Conservation (phyloP, 2,113 vertebrate genomes). For the Osmerus mordax region DNA sequence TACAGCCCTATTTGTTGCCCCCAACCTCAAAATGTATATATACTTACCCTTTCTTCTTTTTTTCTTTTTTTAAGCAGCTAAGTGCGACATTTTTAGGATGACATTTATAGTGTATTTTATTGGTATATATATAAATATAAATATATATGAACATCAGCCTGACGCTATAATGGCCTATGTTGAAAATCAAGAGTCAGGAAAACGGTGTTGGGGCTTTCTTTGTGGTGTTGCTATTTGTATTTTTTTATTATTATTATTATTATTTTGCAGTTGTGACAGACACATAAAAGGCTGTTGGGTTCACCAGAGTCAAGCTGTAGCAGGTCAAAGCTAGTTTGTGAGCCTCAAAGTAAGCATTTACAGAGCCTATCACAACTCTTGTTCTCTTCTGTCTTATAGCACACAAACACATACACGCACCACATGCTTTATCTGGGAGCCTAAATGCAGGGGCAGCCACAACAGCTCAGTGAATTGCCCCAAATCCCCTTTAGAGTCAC, state of each 20-base stretch:
- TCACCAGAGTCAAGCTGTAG: constrained; percentile 45
- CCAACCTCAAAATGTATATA: constrained; percentile 81
- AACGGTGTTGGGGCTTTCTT: constrained; percentile 4
- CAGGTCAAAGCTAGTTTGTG: constrained; percentile 35
- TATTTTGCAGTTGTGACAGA: constrained; percentile 39
- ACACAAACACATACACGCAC: constrained; percentile 21
- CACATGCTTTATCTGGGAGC: neutral
- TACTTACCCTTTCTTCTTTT: constrained; percentile 65
- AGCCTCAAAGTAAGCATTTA: constrained; percentile 21
- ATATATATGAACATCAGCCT: constrained; percentile 59
- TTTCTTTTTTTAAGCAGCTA: constrained; percentile 77
- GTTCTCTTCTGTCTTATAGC: neutral
- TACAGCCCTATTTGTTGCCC: constrained; percentile 64
- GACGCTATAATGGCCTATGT: constrained; percentile 56
- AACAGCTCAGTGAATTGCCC: no score
- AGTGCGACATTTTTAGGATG: constrained; percentile 86
- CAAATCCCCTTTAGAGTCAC: no score
- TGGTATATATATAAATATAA: constrained; percentile 58
- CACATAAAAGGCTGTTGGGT: constrained; percentile 40
- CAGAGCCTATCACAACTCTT: constrained; percentile 9
- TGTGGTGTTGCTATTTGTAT: constrained; percentile 26
- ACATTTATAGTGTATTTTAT: constrained; percentile 90
- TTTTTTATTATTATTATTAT: neutral
- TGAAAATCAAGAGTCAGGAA: constrained; percentile 40
- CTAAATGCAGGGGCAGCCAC: neutral